phyloP scores from a whole-genome alignment of 1,140 invertebrate species.

The Gryllus bimaculatus region DNA sequence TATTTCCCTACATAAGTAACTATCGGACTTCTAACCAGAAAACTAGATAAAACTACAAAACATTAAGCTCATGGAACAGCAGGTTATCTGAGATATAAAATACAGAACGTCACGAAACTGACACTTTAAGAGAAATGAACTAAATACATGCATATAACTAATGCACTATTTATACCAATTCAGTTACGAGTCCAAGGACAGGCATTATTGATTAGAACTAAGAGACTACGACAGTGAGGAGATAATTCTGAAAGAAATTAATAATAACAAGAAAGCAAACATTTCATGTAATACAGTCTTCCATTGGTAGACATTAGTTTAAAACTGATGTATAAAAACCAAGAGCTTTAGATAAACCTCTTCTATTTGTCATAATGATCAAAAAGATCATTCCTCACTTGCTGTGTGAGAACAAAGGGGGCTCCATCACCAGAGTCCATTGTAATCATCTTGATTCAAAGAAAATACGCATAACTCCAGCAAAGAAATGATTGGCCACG shows the following conservation, averaged over 20 bases:
- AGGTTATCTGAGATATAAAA: too few relatives aligned
- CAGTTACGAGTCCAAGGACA: neutral
- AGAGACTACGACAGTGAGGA: neutral
- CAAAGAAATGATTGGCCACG: neutral
- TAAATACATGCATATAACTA: too few relatives aligned
- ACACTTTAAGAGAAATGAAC: too few relatives aligned
- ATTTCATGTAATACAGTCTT: neutral
- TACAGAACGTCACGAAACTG: too few relatives aligned
- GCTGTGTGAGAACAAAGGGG: neutral
- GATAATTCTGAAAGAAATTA: neutral
- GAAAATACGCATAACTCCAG: neutral
- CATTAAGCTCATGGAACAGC: too few relatives aligned
- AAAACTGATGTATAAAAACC: neutral
- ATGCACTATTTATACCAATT: too few relatives aligned
- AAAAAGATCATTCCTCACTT: neutral
- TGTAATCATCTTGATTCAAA: constrained; percentile 2
- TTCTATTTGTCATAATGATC: constrained; percentile 5
- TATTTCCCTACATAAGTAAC: too few relatives aligned
- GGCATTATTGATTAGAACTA: neutral
- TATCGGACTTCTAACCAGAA: too few relatives aligned
- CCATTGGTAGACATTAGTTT: neutral
- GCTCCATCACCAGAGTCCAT: neutral
- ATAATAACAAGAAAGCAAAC: neutral
- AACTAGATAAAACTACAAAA: too few relatives aligned
- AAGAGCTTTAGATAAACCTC: neutral